Evolutionary conservation across 2,797 vertebrate genomes (phyloP).

Genomic region (Euphonia xanthogaster): DNA sequence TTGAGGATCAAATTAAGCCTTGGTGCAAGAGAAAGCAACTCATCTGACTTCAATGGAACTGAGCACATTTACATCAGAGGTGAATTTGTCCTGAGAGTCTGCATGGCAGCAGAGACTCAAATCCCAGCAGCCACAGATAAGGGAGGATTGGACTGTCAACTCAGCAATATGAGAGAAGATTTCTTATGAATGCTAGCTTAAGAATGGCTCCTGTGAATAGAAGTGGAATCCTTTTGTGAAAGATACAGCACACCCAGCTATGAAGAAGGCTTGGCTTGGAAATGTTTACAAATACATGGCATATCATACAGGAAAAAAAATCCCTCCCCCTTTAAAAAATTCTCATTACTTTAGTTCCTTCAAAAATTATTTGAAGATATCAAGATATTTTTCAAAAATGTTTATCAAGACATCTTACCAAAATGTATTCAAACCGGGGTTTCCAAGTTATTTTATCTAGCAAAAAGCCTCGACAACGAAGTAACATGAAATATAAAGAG

Average conservation of each 20-base stretch:
- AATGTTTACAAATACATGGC: background rate
- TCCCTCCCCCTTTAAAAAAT: background rate
- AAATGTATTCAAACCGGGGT: background rate
- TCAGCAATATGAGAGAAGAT: background rate
- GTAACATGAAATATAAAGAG: background rate
- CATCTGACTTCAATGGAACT: background rate
- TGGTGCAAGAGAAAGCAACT: background rate
- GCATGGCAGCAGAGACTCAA: background rate
- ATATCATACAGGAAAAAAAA: background rate
- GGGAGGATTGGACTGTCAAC: background rate
- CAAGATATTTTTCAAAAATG: background rate
- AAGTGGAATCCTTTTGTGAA: background rate
- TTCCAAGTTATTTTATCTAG: background rate
- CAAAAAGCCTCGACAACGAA: background rate
- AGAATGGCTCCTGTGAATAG: background rate
- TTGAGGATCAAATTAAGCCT: background rate
- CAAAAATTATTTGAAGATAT: background rate
- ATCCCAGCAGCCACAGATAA: background rate
- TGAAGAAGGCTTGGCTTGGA: background rate
- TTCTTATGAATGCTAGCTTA: background rate
- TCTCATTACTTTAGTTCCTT: background rate
- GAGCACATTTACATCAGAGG: background rate
- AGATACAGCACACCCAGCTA: background rate
- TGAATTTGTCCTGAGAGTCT: background rate
- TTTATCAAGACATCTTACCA: background rate